These are phyloP conservation scores for Epinotia ramella DNA, from an alignment of 2,888 invertebrate species.

Conservation along the genomic window DNA sequence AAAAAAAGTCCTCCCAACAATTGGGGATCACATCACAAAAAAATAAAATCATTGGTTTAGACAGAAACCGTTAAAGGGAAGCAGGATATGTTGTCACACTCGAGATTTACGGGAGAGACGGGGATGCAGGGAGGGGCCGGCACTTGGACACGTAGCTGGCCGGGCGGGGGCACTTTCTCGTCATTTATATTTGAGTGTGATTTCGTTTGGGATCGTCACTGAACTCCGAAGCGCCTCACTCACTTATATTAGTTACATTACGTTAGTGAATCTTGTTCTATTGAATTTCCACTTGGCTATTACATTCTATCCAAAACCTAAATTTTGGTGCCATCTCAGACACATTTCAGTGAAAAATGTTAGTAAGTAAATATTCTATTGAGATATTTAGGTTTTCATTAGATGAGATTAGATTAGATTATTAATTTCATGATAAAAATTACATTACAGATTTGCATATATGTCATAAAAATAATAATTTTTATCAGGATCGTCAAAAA, in stretches of 20 bases:
- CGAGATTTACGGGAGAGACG: constrained; percentile 72
- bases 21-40: not conserved
- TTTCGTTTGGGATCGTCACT: constrained; percentile 77
- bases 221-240: constrained; percentile 69
- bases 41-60: constrained; percentile 54
- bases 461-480: too few species aligned
- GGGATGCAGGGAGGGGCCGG: constrained; percentile 57
- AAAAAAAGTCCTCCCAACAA: not conserved
- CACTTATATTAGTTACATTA: constrained; percentile 77
- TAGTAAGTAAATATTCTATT: not conserved
- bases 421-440: too few species aligned
- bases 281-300: constrained; percentile 74
- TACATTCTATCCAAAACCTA: constrained; percentile 67
- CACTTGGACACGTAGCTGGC: constrained; percentile 77
- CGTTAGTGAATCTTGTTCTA: constrained; percentile 75
- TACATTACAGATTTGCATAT: too few species aligned
- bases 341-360: not conserved
- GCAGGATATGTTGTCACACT: constrained; percentile 71
- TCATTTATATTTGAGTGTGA: constrained; percentile 83
- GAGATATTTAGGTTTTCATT: not conserved
- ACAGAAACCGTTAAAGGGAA: constrained; percentile 63
- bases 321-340: not conserved
- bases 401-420: too few species aligned
- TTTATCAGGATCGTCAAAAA: too few species aligned
- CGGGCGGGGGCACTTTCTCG: constrained; percentile 71